These are phyloP conservation scores for Dendrocincla tyrannina DNA, from an alignment of 2,797 vertebrate genomes.

Conservation along the genomic window DNA sequence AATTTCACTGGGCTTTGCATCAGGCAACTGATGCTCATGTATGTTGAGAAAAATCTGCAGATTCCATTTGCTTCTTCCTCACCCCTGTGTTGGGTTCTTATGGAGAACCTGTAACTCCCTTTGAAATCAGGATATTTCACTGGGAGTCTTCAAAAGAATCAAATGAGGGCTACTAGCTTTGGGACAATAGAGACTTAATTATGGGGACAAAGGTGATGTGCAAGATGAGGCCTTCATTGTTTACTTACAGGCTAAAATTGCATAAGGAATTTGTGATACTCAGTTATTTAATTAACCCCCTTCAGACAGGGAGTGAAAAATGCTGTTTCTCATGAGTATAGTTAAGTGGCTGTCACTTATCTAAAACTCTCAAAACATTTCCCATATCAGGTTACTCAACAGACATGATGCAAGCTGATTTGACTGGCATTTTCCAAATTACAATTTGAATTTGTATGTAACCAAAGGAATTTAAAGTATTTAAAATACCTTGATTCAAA, in stretches of 20 bases:
- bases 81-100: background rate
- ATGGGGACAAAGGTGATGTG: background rate
- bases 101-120: background rate
- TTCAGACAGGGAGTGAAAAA: background rate
- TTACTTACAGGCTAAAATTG: background rate
- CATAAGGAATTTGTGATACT: background rate
- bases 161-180: background rate
- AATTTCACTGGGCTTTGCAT: background rate
- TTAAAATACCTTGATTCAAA: background rate
- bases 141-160: background rate
- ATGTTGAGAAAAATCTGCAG: background rate
- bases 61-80: background rate
- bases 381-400: rapidly evolving
- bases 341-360: background rate
- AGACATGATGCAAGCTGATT: background rate
- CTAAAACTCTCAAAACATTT: background rate
- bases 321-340: background rate
- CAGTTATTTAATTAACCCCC: background rate
- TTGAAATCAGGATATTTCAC: background rate
- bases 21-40: background rate
- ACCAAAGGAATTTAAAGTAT: background rate
- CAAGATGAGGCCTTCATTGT: background rate
- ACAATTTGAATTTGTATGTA: background rate
- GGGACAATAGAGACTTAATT: background rate
- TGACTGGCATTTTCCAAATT: background rate